A percentile compares a stretch with the other conserved stretches of the same genome.
These are phyloP conservation scores for Mythimna pallens DNA, from an alignment of 2,888 invertebrate genomes.

Conservation along the genomic window DNA sequence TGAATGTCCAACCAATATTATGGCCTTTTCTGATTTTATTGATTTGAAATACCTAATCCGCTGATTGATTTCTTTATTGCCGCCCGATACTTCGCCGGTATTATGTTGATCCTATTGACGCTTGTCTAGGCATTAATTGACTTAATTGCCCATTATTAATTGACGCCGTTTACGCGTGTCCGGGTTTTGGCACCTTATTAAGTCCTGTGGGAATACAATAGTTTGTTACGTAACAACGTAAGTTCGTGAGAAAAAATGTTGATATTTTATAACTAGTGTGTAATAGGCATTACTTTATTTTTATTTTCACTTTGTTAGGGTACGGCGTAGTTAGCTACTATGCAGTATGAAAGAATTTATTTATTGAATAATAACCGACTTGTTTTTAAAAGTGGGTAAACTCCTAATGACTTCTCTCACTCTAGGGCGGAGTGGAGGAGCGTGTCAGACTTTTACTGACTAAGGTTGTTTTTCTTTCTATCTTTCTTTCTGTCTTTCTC, in stretches of 20 bases:
- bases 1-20: conserved; percentile 79
- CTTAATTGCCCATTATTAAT: conserved; percentile 85
- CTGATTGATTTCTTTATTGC: conserved; percentile 91
- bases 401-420: no score
- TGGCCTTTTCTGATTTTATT: conserved; percentile 88
- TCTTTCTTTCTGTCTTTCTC: no score
- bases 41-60: conserved; percentile 90
- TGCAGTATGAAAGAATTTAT: no score
- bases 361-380: no score
- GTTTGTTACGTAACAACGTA: conserved; percentile 55
- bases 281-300: conserved; percentile 52
- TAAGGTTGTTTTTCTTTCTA: no score
- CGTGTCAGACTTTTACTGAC: no score
- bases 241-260: conserved; percentile 66
- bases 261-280: conserved; percentile 59
- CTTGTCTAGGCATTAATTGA: conserved; percentile 86
- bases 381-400: no score
- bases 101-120: conserved; percentile 85
- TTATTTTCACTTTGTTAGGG: conserved; percentile 3
- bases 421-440: no score
- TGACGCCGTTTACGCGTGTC: conserved; percentile 86
- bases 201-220: conserved; percentile 83
- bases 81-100: conserved; percentile 78
- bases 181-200: conserved; percentile 88
- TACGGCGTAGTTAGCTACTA: not conserved